Percentiles rank a stretch among this genome's conserved stretches.
These are phyloP conservation scores for Philypnodon macrostomus DNA, from an alignment of 2,797 vertebrate species.

Conservation along the genomic window DNA sequence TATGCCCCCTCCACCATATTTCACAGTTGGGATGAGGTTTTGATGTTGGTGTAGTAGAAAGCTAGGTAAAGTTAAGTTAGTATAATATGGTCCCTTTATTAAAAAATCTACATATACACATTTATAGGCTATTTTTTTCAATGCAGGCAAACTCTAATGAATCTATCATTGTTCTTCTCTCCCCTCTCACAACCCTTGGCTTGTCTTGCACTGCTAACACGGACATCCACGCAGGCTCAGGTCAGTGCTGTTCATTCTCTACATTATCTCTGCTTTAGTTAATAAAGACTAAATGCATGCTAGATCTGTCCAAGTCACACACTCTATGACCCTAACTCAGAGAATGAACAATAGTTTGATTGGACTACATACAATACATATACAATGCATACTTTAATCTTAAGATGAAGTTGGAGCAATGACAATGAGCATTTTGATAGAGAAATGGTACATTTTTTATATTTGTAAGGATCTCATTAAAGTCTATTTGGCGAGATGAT, in stretches of 20 bases:
- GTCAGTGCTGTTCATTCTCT: slow-evolving; percentile 89
- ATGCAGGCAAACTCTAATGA: slow-evolving; percentile 78
- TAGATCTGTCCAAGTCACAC: slow-evolving; percentile 37
- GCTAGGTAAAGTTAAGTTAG: too few relatives aligned
- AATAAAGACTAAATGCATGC: slow-evolving; percentile 68
- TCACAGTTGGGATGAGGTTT: too few relatives aligned
- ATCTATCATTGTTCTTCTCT: slow-evolving; percentile 83
- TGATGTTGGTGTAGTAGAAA: too few relatives aligned
- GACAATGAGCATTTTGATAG: slow-evolving; percentile 34
- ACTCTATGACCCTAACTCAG: slow-evolving; percentile 24
- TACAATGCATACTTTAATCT: slow-evolving; percentile 37
- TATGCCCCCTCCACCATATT: too few relatives aligned
- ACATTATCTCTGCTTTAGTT: slow-evolving; percentile 68
- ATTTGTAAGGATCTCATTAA: too few relatives aligned
- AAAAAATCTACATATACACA: too few relatives aligned
- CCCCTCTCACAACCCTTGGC: slow-evolving; percentile 79
- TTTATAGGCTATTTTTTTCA: slow-evolving; percentile 57
- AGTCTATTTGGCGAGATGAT: neutral
- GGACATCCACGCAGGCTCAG: slow-evolving; percentile 98
- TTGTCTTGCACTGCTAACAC: slow-evolving; percentile 91
- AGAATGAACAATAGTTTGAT: slow-evolving; percentile 46
- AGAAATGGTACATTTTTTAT: neutral
- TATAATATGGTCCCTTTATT: too few relatives aligned
- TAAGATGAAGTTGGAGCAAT: slow-evolving; percentile 28
- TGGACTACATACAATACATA: slow-evolving; percentile 17